Conservation (phyloP, 64 coral and sea anemone genomes). For the Dendronephthya gigantea region DNA sequence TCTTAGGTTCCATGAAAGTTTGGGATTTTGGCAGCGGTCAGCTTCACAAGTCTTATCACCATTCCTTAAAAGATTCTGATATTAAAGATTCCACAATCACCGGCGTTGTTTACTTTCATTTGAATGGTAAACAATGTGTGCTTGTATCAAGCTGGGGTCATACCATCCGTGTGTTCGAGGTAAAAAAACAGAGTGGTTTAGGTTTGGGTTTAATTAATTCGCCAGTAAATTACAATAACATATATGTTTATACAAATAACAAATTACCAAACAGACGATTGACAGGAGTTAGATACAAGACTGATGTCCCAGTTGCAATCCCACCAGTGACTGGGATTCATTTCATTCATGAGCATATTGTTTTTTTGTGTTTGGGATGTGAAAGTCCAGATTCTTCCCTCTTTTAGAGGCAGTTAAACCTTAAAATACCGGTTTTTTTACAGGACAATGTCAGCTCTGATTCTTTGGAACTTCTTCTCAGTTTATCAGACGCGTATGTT, state of each 20-base stretch:
- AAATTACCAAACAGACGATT: no score
- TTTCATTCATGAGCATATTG: no score
- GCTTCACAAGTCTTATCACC: constrained; percentile 68
- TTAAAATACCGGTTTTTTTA: background rate
- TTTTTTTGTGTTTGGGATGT: no score
- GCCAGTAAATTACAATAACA: no score
- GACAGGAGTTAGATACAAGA: no score
- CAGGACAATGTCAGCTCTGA: background rate
- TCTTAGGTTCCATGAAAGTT: constrained; percentile 74
- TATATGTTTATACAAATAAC: no score
- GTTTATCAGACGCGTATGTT: background rate
- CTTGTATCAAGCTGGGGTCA: constrained; percentile 74
- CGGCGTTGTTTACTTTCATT: constrained; percentile 59
- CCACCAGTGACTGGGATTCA: no score
- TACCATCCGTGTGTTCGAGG: constrained; percentile 63
- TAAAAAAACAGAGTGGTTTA: background rate
- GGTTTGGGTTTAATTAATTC: background rate
- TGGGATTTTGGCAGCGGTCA: constrained; percentile 99
- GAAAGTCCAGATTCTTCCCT: no score
- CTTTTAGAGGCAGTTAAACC: no score
- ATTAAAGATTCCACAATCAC: constrained; percentile 65
- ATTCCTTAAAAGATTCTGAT: constrained; percentile 37
- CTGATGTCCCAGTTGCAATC: no score
- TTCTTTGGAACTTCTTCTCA: background rate
- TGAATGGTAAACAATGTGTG: constrained; percentile 53